Evolutionary conservation across 2,113 vertebrate species (phyloP), one percentile per base, ranked within the genome.

Genomic region (Istiophorus platypterus): DNA sequence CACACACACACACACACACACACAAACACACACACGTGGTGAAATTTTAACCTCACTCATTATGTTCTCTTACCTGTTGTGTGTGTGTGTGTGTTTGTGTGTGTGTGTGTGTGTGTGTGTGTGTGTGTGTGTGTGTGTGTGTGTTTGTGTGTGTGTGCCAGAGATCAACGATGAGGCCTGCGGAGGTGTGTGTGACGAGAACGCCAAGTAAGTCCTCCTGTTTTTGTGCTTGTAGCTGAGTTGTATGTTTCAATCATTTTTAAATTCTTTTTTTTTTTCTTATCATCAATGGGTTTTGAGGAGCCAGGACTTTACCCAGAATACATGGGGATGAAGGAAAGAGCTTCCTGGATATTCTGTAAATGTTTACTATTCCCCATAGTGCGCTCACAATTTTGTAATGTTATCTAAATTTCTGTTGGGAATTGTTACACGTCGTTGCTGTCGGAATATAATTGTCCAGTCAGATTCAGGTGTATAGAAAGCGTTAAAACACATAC

Each of bases 141-240:
- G 72, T 84, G 52, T 65, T 42, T 42, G 8, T 72, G 13, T 77
- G 76, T 80, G 47, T 68, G 52, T 51, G 85, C 39, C 92, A 98
- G 97, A 94, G 85, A 95, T 97, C 34, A 86, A 89, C 77, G 76
- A 81, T 62, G 95, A 98, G 31, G 87, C 95, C 54, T 98, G 97
- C 83, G 95, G 96, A 77, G 96, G 93, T 67, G 92, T 85, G 52
- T 98, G 97, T 89, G 95, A 96, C 29, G 85, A 92, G 26, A 95
- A 97, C 78, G 97, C 97, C 69, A 97, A 96, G 97, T 98, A 95
- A 96, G 97, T 96, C 49, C 17, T 58, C 15, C 45, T 39, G 31
- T 75, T 69, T 18, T 26, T 47, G 14, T 27, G 20, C 42, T 18
- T 13, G 14, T 17, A 65, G n/a, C 15, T 76, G 29, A 9, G 51